Base-by-base conservation (phyloP, 2,888 invertebrate genomes). In the Matsumyia berberina region DNA sequence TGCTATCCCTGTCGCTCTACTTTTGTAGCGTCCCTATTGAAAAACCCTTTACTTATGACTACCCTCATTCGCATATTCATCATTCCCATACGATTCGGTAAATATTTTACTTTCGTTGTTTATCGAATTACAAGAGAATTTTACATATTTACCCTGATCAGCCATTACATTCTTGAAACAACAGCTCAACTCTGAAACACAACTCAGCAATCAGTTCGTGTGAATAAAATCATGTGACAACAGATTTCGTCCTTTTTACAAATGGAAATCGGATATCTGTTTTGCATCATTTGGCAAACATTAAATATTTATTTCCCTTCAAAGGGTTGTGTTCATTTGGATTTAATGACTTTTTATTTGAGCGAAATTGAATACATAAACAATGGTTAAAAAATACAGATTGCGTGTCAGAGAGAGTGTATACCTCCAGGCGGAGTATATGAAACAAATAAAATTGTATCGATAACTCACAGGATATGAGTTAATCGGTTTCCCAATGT, bases 231-330 rank as follows among this genome's bases (percentile, higher is more conserved):
- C 51, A 31, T 31, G 8, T 51, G 51, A 7, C 29, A 51, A 31
- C 51, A 51, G 29, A 31, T 51, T 51, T 29, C 29, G 51, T 51
- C 51, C n/a, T 29, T 29, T 29, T 24, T 24, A 24, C 4, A 29
- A 29, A 7, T 51, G 7, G 46, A 46, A 51, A 51, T 29, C 12
- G 9, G 51, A 51, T 51, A 51, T 31, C 19, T 19, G 11, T 19
- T 24, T 24, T 2, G 24, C 24, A n/a, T n/a, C n/a, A n/a, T n/a
- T n/a, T n/a, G n/a, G n/a, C n/a, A 49, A 49, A 49, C 49, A 49
- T 49, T 29, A 51, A 51, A 51, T n/a, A 51, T 51, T 51, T 51
- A 51, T 51, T 51, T 51, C 1, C n/a, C n/a, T 51, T 29, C 1
- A 44, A 29, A 51, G 42, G 42, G 42, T 5, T 42, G 15, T 35